Conservation (phyloP, 2,888 invertebrate species). For the Caenorhabditis sp. region DNA sequence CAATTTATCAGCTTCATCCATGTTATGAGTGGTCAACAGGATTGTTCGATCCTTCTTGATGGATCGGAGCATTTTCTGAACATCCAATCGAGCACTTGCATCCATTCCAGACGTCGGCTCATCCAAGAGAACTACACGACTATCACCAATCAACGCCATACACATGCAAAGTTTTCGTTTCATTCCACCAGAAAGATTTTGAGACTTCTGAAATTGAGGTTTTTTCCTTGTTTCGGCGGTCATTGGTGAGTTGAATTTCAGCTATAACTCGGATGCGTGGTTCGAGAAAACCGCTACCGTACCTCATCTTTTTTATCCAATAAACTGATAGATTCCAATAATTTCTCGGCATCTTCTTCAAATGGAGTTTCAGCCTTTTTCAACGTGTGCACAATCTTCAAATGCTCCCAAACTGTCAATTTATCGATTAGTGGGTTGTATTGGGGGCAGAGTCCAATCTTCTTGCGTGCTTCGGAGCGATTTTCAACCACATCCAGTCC, state of each 20-base stretch:
- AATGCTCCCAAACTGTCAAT: slow-evolving; percentile 59
- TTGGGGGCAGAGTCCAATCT: slow-evolving; percentile 23
- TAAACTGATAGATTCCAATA: not conserved
- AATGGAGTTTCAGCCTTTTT: slow-evolving; percentile 15
- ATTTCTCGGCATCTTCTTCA: not conserved
- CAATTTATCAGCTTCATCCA: slow-evolving; percentile 68
- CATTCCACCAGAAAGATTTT: slow-evolving; percentile 64
- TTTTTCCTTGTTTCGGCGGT: not conserved
- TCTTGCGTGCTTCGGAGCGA: slow-evolving; percentile 5
- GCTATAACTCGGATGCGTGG: too few species aligned
- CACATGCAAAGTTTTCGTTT: slow-evolving; percentile 68
- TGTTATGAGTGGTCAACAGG: slow-evolving; percentile 68
- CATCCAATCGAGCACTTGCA: slow-evolving; percentile 47
- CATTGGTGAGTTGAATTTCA: too few species aligned
- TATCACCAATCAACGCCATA: slow-evolving; percentile 63
- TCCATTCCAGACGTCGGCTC: slow-evolving; percentile 63
- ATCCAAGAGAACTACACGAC: slow-evolving; percentile 60
- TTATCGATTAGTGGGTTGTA: slow-evolving; percentile 56
- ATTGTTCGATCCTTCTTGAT: slow-evolving; percentile 56
- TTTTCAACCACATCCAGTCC: slow-evolving; percentile 9
- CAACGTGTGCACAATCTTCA: slow-evolving; percentile 44
- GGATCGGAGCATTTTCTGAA: slow-evolving; percentile 48
- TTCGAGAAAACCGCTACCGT: too few species aligned
- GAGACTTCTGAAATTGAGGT: slow-evolving; percentile 26
- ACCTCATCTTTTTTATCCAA: not conserved